Evolutionary conservation across 2,113 vertebrate genomes (phyloP).

Genomic region (Himantopus leucocephalus): DNA sequence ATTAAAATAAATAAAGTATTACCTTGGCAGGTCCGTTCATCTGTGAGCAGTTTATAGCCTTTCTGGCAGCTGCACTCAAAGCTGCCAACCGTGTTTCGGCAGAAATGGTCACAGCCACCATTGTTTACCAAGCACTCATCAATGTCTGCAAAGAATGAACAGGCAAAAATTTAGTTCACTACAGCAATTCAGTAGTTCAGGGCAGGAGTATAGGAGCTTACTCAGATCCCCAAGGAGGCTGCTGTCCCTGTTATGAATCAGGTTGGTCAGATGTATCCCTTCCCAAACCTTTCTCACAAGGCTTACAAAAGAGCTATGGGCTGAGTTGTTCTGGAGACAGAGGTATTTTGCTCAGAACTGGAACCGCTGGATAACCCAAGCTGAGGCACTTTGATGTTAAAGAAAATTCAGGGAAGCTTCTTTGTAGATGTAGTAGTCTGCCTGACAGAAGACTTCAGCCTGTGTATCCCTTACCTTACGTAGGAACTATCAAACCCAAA

Average conservation of each 20-base stretch:
- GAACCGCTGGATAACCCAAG: background rate
- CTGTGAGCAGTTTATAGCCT: conserved; percentile 93
- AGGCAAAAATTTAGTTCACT: background rate
- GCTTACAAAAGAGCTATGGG: background rate
- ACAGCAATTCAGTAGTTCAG: background rate
- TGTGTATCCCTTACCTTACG: background rate
- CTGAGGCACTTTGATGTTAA: background rate
- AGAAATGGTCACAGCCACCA: conserved; percentile 94
- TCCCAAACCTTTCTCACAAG: background rate
- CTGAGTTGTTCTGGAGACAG: background rate
- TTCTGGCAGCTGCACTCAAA: conserved; percentile 98
- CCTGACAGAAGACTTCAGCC: background rate
- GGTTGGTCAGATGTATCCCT: background rate
- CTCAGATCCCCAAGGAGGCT: background rate
- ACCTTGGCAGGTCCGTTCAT: conserved; percentile 96
- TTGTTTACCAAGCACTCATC: conserved; percentile 94
- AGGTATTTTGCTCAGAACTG: background rate
- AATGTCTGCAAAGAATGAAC: conserved; percentile 79
- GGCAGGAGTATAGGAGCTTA: background rate
- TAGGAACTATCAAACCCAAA: background rate
- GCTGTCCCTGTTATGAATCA: background rate
- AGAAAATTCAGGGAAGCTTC: background rate
- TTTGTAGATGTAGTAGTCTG: background rate
- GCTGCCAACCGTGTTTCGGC: conserved; percentile 94
- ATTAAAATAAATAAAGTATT: conserved; percentile 22